Base-by-base conservation (phyloP, 2,888 invertebrate species). In the Drosophila sordidapex region DNA sequence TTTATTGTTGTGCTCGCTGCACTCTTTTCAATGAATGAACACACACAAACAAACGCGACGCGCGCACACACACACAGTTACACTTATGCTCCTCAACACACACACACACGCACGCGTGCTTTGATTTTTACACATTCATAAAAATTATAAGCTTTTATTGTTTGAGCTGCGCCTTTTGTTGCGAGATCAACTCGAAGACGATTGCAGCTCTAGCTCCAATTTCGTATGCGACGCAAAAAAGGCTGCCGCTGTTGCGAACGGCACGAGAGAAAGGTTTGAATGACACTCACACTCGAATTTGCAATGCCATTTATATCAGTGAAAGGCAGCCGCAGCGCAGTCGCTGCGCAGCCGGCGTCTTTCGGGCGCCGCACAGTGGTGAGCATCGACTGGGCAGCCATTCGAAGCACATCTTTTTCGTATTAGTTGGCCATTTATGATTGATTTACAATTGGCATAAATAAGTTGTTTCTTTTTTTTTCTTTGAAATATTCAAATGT, bases 291-390 rank as follows among this genome's bases (percentile, higher is more conserved):
- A 79, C 79, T 79, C 91, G 92, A 92, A 91, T 92, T 86, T 93
- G 91, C 92, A 93, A 92, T 93, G 92, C 91, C 91, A 92, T 93
- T 93, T 93, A 93, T 91, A 91, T 93, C 87, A 93, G 93, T 93
- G 93, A 93, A 93, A 93, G 92, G 92, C 92, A 91, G 91, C 66
- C 86, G 86, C 90, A 69, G 82, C 80, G 82, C 81, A 58, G 74
- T 46, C 15, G 72, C 74, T 49, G 73, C 81, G 69, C 79, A 46
- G 80, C 56, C 52, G 33, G 46, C 76, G 62, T 70, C 59, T 38
- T n/a, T 70, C 54, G 79, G 70, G 79, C 82, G 79, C 73, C 75
- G 79, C 74, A 82, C 74, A 80, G 87, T 80, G 81, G 73, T 49
- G 62, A 54, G 11, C 31, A 15, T 25, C 18, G 21, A 51, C 31